Evolutionary conservation across 2,113 vertebrate species (phyloP).

Genomic region (Coregonus clupeaformis): DNA sequence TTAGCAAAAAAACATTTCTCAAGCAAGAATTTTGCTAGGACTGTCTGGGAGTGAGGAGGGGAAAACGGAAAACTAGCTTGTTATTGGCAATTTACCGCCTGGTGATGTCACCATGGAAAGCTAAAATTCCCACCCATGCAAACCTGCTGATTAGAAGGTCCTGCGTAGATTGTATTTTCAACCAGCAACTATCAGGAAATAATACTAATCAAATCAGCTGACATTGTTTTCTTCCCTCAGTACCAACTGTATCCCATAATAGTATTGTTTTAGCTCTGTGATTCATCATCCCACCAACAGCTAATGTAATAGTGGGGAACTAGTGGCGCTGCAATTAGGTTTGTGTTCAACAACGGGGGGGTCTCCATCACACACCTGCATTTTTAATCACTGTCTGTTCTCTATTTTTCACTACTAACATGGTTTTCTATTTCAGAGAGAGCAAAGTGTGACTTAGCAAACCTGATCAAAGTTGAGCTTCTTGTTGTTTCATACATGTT

Average conservation of each 20-base stretch:
- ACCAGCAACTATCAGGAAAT: too few relatives aligned
- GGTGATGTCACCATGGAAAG: too few relatives aligned
- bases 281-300: conserved; percentile 75
- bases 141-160: too few relatives aligned
- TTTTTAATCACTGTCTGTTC: conserved; percentile 65
- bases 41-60: too few relatives aligned
- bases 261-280: conserved; percentile 68
- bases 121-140: too few relatives aligned
- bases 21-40: too few relatives aligned
- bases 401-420: not conserved
- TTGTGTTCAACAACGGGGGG: conserved; percentile 73
- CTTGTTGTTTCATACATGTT: conserved; percentile 59
- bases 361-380: conserved; percentile 65
- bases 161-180: too few relatives aligned
- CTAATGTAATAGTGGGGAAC: conserved; percentile 69
- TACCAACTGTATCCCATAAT: conserved; percentile 60
- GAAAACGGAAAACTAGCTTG: too few relatives aligned
- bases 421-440: conserved; percentile 37
- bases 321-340: conserved; percentile 67
- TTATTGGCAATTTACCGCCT: too few relatives aligned
- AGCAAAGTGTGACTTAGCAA: conserved; percentile 56
- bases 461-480: conserved; percentile 50
- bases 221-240: conserved; percentile 56
- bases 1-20: too few relatives aligned
- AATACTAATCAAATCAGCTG: too few relatives aligned